Base-by-base conservation (phyloP, 2,888 invertebrate species). In the Drosophila neonasuta region DNA sequence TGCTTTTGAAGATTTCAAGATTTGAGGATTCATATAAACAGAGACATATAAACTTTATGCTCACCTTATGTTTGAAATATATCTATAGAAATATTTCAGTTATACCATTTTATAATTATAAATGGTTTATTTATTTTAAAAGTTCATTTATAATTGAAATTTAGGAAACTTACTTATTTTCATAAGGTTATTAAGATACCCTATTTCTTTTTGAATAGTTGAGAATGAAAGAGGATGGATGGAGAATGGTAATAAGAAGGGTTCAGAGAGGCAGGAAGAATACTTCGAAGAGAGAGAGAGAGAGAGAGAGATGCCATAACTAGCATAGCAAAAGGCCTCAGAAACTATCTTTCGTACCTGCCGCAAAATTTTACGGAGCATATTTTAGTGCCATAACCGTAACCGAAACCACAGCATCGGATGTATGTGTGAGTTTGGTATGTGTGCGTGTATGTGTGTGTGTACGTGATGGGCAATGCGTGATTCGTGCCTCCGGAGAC, bases 401-500 rank as follows among this genome's bases (percentile, higher is more conserved):
- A 64, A 63, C 51, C 50, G 29, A 34, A 49, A 57, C 55, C 68
- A 48, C 51, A 49, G 51, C 56, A 46, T 46, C 58, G 58, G 44
- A 54, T 51, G 36, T 36, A 10, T 32, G 32, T 32, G 30, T 32
- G 30, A 6, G 7, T 41, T 13, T 15, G 20, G 24, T 20, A 29
- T 46, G 44, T 20, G 44, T 15, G 44, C 0, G 17, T 29, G 34
- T 30, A 36, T 34, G 34, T 34, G 34, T 4, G 30, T 9, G 32
- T 32, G 13, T 42, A 15, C 36, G 51, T 20, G 66, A 10, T 68
- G 56, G 45, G 48, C 29, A 39, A 32, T 56, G 63, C 63, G 54
- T 68, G 64, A 58, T 68, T 69, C 57, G 49, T 57, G 68, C 50
- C 57, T 57, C 57, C 54, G 58, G 49, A 70, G 69, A 51, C 54